Conservation (phyloP, 1,140 invertebrate species). For the Papilio xuthus region DNA sequence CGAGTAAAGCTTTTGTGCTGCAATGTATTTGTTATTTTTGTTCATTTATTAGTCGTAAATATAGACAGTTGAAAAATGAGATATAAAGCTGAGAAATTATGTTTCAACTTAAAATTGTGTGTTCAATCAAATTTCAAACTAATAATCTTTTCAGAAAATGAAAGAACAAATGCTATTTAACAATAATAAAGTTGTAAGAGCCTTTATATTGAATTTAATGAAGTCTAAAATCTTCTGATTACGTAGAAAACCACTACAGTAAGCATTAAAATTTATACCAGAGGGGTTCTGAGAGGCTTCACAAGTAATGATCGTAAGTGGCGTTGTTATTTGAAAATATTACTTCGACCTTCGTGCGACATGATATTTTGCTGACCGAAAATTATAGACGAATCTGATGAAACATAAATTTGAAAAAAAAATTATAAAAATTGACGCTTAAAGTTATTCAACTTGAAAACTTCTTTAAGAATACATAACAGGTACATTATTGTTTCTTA, state of each 20-base stretch:
- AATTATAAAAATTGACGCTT: background rate
- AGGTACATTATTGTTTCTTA: too few relatives aligned
- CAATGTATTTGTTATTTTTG: background rate
- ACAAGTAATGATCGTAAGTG: background rate
- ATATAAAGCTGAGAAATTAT: background rate
- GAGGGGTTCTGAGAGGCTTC: background rate
- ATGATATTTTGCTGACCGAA: background rate
- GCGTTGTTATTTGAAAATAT: slow-evolving; percentile 8
- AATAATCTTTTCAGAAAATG: background rate
- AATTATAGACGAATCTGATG: background rate
- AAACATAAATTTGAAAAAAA: background rate
- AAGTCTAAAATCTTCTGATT: background rate
- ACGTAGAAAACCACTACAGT: background rate
- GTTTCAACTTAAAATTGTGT: background rate
- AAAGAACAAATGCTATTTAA: background rate
- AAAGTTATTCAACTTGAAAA: too few relatives aligned
- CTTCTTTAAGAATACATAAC: too few relatives aligned
- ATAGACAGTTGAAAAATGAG: background rate
- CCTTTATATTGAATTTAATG: background rate
- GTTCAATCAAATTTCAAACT: too few relatives aligned
- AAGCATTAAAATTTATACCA: background rate
- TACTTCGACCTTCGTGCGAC: background rate
- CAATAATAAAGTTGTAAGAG: background rate
- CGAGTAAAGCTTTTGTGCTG: background rate
- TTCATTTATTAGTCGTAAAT: background rate